Conservation (phyloP, 2,888 invertebrate genomes). For the Hyalella azteca region DNA sequence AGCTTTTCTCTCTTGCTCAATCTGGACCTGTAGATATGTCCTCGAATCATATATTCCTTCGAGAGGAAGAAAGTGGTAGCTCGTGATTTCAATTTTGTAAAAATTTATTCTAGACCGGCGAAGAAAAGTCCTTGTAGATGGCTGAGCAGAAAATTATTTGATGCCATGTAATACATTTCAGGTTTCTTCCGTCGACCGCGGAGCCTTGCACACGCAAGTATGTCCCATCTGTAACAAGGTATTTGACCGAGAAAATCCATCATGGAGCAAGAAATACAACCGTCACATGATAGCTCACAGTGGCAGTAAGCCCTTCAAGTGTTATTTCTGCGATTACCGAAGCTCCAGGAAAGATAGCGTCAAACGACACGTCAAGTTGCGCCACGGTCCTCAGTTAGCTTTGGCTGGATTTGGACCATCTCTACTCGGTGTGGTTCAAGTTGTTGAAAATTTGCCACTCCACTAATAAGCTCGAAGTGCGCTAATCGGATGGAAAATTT, state of each 20-base stretch:
- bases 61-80: neutral
- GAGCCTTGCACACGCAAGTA: constrained; percentile 1
- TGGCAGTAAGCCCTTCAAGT: constrained; percentile 53
- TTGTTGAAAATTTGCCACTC: constrained; percentile 7
- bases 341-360: constrained; percentile 54
- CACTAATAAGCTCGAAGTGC: too few relatives aligned
- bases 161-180: constrained; percentile 22
- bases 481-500: too few relatives aligned
- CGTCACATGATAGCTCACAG: constrained; percentile 52
- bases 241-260: constrained; percentile 49
- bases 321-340: constrained; percentile 47
- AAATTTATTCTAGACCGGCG: neutral
- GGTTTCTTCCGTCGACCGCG: constrained; percentile 5
- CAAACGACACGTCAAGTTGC: constrained; percentile 47
- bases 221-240: constrained; percentile 52
- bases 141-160: constrained; percentile 9
- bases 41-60: neutral
- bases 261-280: constrained; percentile 55
- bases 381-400: neutral
- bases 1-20: neutral
- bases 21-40: constrained; percentile 9
- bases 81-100: constrained; percentile 14
- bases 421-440: neutral
- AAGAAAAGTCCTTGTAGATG: neutral
- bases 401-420: constrained; percentile 7